These are phyloP conservation scores for Ichneumon xanthorius DNA, from an alignment of 2,888 invertebrate species.

Conservation along the genomic window DNA sequence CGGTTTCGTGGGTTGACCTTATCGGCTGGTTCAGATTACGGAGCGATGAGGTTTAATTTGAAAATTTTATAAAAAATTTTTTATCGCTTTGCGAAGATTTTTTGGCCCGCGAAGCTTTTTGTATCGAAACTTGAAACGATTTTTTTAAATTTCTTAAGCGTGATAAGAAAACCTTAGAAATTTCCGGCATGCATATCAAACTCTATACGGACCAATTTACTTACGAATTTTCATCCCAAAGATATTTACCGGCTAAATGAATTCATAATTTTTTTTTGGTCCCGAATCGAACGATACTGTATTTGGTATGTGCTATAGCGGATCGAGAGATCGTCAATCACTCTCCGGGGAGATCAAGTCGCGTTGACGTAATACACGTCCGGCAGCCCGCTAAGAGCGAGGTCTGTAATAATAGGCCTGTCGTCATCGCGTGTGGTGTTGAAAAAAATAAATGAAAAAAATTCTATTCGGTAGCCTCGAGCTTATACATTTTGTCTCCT, in stretches of 20 bases:
- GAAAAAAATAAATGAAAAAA: conserved; percentile 20
- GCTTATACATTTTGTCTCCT: background rate
- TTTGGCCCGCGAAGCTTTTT: no score
- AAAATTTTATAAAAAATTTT: background rate
- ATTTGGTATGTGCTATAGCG: background rate
- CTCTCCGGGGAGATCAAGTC: conserved; percentile 49
- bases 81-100: background rate
- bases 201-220: background rate
- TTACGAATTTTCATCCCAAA: background rate
- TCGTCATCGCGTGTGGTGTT: conserved; percentile 62
- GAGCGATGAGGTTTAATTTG: background rate
- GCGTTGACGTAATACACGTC: conserved; percentile 51
- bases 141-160: background rate
- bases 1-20: background rate
- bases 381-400: conserved; percentile 22
- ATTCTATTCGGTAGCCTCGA: background rate
- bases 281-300: background rate
- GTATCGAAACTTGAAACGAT: no score
- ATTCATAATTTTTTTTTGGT: background rate
- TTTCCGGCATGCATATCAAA: no score
- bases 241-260: background rate
- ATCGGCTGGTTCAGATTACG: background rate
- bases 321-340: conserved; percentile 34
- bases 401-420: conserved; percentile 57
- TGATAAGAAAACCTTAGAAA: background rate